These are phyloP conservation scores for Petrolisthes manimaculis DNA, from an alignment of 2,888 invertebrate genomes.

Conservation along the genomic window DNA sequence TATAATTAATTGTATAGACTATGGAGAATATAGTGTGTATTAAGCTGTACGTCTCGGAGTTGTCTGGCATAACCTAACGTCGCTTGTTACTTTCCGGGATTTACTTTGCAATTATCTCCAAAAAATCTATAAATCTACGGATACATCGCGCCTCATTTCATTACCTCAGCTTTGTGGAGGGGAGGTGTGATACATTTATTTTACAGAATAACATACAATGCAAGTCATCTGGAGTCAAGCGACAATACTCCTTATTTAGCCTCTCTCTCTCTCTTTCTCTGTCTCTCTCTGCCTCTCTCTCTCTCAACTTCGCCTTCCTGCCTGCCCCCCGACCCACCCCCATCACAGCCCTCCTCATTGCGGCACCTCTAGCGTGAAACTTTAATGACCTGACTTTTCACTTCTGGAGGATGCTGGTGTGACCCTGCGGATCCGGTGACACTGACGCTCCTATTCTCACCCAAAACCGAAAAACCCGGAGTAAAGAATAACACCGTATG, in stretches of 20 bases:
- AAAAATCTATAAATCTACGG: background rate
- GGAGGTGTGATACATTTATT: background rate
- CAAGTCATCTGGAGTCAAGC: background rate
- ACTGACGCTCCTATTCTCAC: background rate
- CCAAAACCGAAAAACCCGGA: no score
- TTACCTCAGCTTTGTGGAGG: background rate
- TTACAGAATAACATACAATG: no score
- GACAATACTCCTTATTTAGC: background rate
- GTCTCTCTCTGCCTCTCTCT: background rate
- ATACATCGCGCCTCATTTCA: background rate
- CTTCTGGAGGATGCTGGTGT: background rate
- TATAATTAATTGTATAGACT: no score
- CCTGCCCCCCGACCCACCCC: background rate
- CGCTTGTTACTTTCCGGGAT: no score
- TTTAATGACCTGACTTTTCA: conserved; percentile 21
- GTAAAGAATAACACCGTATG: no score
- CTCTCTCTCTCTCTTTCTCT: background rate
- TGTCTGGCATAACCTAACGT: no score
- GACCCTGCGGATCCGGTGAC: background rate
- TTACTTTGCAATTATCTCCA: no score
- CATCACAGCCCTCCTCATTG: background rate
- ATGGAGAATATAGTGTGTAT: no score
- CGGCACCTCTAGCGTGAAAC: conserved; percentile 4
- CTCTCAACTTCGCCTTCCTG: background rate
- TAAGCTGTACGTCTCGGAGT: no score